A percentile compares a stretch with the other conserved stretches of the same genome.
Conservation (phyloP, 2,797 vertebrate genomes). For the Euthynnus affinis region DNA sequence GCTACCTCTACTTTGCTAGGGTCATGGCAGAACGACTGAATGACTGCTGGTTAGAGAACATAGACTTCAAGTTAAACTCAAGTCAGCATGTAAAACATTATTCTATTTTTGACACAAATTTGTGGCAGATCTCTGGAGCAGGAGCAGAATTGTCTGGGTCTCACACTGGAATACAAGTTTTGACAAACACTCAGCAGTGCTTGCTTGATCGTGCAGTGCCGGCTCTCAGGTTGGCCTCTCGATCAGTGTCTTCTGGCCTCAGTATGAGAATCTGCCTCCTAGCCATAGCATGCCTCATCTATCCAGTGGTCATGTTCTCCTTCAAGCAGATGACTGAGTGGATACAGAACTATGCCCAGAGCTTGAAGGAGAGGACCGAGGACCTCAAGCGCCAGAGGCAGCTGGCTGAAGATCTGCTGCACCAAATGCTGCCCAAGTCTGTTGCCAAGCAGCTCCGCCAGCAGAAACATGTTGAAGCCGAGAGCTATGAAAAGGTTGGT, state of each 20-base stretch:
- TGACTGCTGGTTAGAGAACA: slow-evolving; percentile 85
- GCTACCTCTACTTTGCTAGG: slow-evolving; percentile 77
- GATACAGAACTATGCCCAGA: slow-evolving; percentile 89
- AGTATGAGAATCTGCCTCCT: slow-evolving; percentile 88
- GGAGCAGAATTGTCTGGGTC: slow-evolving; percentile 61
- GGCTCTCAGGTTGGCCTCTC: slow-evolving; percentile 81
- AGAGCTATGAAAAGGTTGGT: slow-evolving; percentile 92
- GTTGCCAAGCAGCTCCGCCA: slow-evolving; percentile 91
- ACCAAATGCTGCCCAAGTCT: slow-evolving; percentile 94
- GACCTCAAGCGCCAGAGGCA: slow-evolving; percentile 87
- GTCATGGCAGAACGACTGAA: slow-evolving; percentile 81
- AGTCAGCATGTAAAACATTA: slow-evolving; percentile 20
- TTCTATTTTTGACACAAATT: slow-evolving; percentile 43
- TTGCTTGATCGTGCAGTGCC: slow-evolving; percentile 76
- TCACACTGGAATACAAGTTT: slow-evolving; percentile 44
- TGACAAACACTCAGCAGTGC: slow-evolving; percentile 81
- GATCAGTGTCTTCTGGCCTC: slow-evolving; percentile 79
- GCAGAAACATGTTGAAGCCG: slow-evolving; percentile 89
- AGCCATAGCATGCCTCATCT: slow-evolving; percentile 87
- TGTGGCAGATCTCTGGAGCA: slow-evolving; percentile 64
- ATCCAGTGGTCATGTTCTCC: slow-evolving; percentile 88
- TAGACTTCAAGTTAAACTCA: slow-evolving; percentile 70
- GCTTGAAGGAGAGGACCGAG: slow-evolving; percentile 86
- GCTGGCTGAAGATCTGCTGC: slow-evolving; percentile 91
- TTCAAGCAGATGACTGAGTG: slow-evolving; percentile 92